Percentiles rank a stretch among this genome's conserved stretches.
Evolutionary conservation across 2,113 vertebrate species (phyloP).

Genomic region (Hippocampus zosterae): DNA sequence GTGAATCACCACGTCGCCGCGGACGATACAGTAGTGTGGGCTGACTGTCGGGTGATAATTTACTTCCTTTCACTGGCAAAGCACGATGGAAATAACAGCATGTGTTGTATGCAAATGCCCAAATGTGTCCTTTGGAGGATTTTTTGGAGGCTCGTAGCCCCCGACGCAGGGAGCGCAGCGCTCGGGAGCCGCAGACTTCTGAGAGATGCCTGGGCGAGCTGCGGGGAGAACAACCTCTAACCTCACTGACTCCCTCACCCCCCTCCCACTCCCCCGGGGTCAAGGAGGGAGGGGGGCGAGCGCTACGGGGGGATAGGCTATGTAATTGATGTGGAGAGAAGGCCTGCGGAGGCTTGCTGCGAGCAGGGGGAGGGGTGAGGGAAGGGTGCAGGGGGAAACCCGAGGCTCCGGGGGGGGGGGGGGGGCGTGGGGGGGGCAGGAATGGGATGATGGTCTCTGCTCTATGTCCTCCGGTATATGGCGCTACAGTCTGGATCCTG

Average conservation of each 20-base stretch:
- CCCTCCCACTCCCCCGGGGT: slow-evolving; percentile 58
- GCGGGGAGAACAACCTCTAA: slow-evolving; percentile 56
- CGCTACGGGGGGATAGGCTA: slow-evolving; percentile 43
- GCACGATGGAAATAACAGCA: slow-evolving; percentile 5
- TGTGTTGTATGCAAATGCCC: neutral
- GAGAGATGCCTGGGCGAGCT: slow-evolving; percentile 61
- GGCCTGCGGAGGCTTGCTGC: slow-evolving; percentile 42
- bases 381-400: slow-evolving; percentile 40
- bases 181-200: slow-evolving; percentile 56
- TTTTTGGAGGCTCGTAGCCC: neutral
- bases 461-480: slow-evolving; percentile 40
- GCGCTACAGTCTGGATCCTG: slow-evolving; percentile 23
- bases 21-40: neutral
- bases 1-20: neutral
- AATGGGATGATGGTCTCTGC: slow-evolving; percentile 52
- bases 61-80: neutral
- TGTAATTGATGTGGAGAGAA: slow-evolving; percentile 63
- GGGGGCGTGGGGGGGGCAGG: slow-evolving; percentile 30
- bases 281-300: slow-evolving; percentile 47
- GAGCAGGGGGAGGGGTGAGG: slow-evolving; percentile 21
- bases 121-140: neutral
- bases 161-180: neutral
- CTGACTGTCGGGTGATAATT: neutral
- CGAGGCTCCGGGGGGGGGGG: slow-evolving; percentile 48
- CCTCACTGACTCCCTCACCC: slow-evolving; percentile 45